Conservation (phyloP, 2,888 invertebrate species). For the Fragum whitleyi region DNA sequence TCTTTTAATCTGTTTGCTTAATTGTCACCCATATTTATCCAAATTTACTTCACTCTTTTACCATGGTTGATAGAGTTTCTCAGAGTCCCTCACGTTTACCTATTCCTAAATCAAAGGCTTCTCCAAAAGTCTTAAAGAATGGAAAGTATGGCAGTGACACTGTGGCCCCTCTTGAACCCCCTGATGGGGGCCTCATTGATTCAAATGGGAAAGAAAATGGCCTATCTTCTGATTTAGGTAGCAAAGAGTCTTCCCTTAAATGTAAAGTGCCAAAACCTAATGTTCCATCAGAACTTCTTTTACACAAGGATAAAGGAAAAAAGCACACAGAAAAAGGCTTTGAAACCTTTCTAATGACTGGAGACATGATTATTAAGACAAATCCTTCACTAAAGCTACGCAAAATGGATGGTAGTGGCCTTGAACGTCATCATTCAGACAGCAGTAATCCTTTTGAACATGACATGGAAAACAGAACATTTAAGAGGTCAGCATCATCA, state of each 20-base stretch:
- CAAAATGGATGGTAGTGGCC: constrained; percentile 59
- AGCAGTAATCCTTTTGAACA: constrained; percentile 55
- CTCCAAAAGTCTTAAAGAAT: constrained; percentile 45
- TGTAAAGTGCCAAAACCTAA: constrained; percentile 61
- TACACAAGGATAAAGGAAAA: constrained; percentile 52
- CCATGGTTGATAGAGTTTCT: constrained; percentile 71
- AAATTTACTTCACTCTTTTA: constrained; percentile 7
- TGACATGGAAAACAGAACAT: constrained; percentile 36
- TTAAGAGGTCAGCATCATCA: constrained; percentile 64
- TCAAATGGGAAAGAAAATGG: constrained; percentile 29
- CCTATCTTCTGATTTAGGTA: constrained; percentile 34
- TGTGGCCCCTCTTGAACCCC: constrained; percentile 26
- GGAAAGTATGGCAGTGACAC: constrained; percentile 49
- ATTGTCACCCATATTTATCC: constrained; percentile 31
- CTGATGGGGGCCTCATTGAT: constrained; percentile 9
- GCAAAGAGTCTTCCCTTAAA: constrained; percentile 45
- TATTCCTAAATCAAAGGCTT: constrained; percentile 65
- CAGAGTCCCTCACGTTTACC: constrained; percentile 78
- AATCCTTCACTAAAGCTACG: constrained; percentile 87
- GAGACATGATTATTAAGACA: constrained; percentile 96
- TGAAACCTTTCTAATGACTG: constrained; percentile 96
- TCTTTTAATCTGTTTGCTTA: constrained; percentile 35
- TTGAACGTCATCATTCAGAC: constrained; percentile 68
- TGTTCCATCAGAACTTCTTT: constrained; percentile 48
- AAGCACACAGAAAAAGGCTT: constrained; percentile 74